phyloP scores from a whole-genome alignment of 2,113 vertebrate genomes.

The Brachypodius melanocephalos region DNA sequence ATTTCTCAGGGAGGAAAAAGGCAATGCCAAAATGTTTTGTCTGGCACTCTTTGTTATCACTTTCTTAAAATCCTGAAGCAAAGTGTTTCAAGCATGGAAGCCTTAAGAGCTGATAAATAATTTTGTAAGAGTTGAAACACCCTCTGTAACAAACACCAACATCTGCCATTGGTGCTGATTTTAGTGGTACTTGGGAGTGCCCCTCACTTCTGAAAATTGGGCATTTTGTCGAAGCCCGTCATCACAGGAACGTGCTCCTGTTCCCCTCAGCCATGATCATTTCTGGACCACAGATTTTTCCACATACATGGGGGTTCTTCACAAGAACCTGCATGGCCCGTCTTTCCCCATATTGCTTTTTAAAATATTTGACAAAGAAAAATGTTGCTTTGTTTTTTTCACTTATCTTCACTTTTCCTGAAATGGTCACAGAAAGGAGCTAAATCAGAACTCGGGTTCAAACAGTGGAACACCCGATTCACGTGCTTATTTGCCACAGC shows the following conservation, averaged over 20 bases:
- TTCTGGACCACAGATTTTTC: background rate
- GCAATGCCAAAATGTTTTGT: background rate
- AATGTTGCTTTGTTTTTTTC: background rate
- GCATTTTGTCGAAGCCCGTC: background rate
- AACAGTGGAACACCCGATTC: fast-evolving
- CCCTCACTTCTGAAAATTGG: background rate
- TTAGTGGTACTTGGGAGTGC: background rate
- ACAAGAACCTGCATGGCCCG: background rate
- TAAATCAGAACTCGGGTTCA: background rate
- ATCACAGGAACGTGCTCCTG: background rate
- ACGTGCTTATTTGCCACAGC: background rate
- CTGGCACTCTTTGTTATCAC: background rate
- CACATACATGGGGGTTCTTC: background rate
- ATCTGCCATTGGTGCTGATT: background rate
- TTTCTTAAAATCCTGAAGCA: background rate
- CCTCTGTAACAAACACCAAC: background rate
- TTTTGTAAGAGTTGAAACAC: background rate
- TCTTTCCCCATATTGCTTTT: background rate
- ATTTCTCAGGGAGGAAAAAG: background rate
- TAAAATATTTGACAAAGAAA: background rate
- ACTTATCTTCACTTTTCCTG: background rate
- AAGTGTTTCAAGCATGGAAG: background rate
- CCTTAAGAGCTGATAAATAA: background rate
- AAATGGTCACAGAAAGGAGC: background rate
- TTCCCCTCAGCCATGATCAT: background rate